Evolutionary conservation across 2,113 vertebrate species (phyloP), one percentile per base, ranked within the genome.

Genomic region (Daubentonia madagascariensis): DNA sequence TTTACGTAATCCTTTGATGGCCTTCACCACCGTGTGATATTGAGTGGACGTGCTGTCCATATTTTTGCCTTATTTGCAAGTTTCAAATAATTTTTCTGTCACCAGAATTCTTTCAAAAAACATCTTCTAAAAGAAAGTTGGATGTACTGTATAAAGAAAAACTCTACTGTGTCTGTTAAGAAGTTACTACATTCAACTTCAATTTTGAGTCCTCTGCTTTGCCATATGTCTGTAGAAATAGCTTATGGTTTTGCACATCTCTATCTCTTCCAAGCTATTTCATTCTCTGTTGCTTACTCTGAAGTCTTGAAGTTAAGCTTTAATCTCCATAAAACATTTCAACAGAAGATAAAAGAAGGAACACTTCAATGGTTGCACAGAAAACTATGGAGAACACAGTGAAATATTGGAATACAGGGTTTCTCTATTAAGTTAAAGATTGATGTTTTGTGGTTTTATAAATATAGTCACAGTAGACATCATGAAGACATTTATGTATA

Each of bases 281-380:
- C 83, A 76, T 94, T 96, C 94, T 95, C 52, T 35, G 57, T 81
- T 95, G 13, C 32, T 97, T 97, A 67, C 67, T 54, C 2, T 63
- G 43, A 20, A 63, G 25, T 95, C 93, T 91, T 96, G n/a, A 59
- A 95, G 89, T 63, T 97, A 95, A 98, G 23, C 35, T 97, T 97
- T 95, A 96, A 95, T 98, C 28, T 92, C 4, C 70, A 86, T 95
- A 86, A 97, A 97, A 89, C 78, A 67, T 25, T 96, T 90, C 50
- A 93, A 85, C 12, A 59, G 0, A 59, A 80, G 30, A 67, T 68
- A 95, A 98, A 97, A 50, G 0, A 68, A 86, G 48, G 32, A 95
- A 61, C 18, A 43, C 30, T 72, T 92, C 30, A 67, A 40, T 50
- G 94, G n/a, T 65, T 91, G 35, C 59, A 73, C 5, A 90, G 87